A percentile compares a stretch with the other conserved stretches of the same genome.
Conservation (phyloP, 2,113 vertebrate genomes). For the Dipodomys merriami region DNA sequence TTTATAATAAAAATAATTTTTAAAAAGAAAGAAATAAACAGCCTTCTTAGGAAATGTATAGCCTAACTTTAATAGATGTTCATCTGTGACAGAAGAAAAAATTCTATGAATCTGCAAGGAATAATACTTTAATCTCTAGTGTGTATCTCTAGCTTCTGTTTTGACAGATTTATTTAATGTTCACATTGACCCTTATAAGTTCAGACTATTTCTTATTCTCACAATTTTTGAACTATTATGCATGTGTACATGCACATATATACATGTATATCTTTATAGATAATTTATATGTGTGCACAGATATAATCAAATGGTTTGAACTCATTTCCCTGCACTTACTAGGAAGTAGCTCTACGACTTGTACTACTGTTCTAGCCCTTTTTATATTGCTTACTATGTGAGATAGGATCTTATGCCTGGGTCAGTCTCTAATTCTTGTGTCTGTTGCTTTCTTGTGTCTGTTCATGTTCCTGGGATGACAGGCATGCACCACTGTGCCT, state of each 20-base stretch:
- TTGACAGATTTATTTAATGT: not conserved
- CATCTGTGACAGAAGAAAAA: not conserved
- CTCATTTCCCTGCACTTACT: no score
- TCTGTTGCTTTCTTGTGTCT: no score
- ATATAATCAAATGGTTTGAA: not conserved
- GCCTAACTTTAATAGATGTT: not conserved
- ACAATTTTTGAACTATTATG: not conserved
- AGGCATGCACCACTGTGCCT: no score
- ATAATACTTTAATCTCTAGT: not conserved
- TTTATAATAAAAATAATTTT: no score
- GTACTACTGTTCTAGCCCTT: no score
- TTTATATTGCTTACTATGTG: no score
- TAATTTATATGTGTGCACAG: no score
- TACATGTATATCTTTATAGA: not conserved
- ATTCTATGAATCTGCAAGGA: not conserved
- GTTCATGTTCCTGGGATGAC: no score
- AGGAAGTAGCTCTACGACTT: no score
- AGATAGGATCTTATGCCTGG: no score
- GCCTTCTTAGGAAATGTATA: not conserved
- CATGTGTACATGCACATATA: not conserved
- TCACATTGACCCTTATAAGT: not conserved
- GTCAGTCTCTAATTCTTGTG: no score
- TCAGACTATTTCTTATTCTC: slow-evolving; percentile 20
- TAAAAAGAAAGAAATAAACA: not conserved
- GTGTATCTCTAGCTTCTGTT: not conserved